Base-by-base conservation (phyloP, 2,797 vertebrate species). In the Podargus strigoides region DNA sequence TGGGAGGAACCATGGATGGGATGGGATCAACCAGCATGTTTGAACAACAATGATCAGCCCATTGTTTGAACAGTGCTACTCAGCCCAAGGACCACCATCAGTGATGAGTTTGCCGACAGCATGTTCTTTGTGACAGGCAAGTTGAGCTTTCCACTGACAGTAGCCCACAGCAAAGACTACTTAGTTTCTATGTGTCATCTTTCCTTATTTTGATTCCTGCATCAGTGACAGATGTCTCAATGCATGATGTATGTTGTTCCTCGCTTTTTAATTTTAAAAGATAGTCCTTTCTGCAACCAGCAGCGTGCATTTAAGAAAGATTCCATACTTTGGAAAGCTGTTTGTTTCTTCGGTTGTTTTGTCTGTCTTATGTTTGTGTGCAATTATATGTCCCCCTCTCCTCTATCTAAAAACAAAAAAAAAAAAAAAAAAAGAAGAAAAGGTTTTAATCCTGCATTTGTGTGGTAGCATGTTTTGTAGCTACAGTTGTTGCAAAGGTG, bases 51-150 rank as follows among this genome's bases (percentile, higher is more conserved):
- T n/a, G n/a, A n/a, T n/a, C n/a, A n/a, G n/a, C n/a, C 59, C 94
- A 82, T 91, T 95, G 87, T 95, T 82, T 88, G 36, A 69, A 49
- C 14, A 47, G 28, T 66, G 36, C 55, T 86, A 42, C 75, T 68
- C 46, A 84, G 73, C 73, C 62, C 74, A 73, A 2, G 7, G 88
- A 94, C 85, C 77, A 63, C 36, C 37, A 87, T 69, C 74, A 60
- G 46, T 0, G 24, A 52, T 30, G 79, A 69, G 47, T 50, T 86
- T 90, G 91, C 58, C 16, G 36, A 91, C 89, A 96, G 67, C 74
- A 76, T 60, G 47, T 85, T 83, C 73, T 94, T 78, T 90, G 50
- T 94, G 80, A 46, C 32, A 22, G 39, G 78, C 24, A 28, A 77
- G n/a, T 42, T 46, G 69, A 84, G 62, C 47, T 90, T 90, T 88